These are phyloP conservation scores for Colinus virginianus DNA, from an alignment of 2,113 vertebrate species.

Conservation along the genomic window DNA sequence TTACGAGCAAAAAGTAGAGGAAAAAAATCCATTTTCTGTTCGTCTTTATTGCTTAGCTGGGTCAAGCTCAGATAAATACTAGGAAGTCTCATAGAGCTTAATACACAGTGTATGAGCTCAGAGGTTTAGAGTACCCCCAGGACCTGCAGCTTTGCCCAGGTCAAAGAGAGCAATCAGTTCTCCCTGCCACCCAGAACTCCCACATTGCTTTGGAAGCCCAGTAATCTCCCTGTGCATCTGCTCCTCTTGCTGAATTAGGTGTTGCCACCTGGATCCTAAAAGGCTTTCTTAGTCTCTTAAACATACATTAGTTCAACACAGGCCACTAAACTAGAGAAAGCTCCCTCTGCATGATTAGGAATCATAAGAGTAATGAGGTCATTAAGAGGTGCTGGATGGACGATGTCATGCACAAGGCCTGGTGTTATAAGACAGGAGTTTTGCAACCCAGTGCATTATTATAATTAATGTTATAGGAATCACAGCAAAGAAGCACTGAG, in stretches of 20 bases:
- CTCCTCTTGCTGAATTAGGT: not conserved
- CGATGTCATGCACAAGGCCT: conserved; percentile 22
- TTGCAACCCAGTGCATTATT: conserved; percentile 47
- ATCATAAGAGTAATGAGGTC: conserved; percentile 64
- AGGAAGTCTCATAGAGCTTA: not conserved
- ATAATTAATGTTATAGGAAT: conserved; percentile 64
- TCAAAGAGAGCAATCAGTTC: not conserved
- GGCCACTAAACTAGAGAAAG: conserved; percentile 10
- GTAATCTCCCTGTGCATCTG: not conserved
- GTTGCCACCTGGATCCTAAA: not conserved
- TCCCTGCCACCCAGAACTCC: not conserved
- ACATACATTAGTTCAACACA: not conserved
- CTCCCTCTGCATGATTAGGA: conserved; percentile 38
- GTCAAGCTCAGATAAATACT: not conserved
- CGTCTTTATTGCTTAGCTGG: not conserved
- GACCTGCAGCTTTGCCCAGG: not conserved
- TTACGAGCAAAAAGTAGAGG: not conserved
- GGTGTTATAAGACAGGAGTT: conserved; percentile 42
- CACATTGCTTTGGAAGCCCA: not conserved
- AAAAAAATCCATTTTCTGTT: not conserved
- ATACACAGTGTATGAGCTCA: not conserved
- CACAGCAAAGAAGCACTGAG: conserved; percentile 43
- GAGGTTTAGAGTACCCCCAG: not conserved
- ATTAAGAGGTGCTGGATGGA: conserved; percentile 61
- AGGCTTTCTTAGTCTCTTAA: not conserved